phyloP scores from a whole-genome alignment of 2,113 vertebrate genomes.

The Perca fluviatilis region DNA sequence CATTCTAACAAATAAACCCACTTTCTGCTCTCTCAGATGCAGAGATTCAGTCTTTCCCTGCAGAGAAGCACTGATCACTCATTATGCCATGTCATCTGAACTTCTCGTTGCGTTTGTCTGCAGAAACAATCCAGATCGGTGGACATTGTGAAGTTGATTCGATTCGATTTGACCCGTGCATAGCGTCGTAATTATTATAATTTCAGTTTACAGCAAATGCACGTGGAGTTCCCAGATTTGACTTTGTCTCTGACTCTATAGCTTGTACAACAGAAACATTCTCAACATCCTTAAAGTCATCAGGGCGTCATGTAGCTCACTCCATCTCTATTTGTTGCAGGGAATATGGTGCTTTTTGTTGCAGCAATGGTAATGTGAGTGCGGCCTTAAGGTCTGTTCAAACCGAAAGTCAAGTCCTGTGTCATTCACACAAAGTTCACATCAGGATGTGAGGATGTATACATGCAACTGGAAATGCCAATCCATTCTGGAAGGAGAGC shows the following conservation, averaged over 20 bases:
- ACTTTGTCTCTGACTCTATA: neutral
- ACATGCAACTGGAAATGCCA: neutral
- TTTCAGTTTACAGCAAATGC: neutral
- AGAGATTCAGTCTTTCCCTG: neutral
- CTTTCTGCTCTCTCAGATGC: constrained; percentile 8
- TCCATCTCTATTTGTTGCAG: neutral
- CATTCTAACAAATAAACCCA: constrained; percentile 15
- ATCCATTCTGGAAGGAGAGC: neutral
- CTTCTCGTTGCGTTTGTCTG: too few species aligned
- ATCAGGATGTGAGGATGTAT: constrained; percentile 49
- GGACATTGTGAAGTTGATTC: neutral
- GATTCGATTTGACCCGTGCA: neutral
- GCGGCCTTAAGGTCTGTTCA: neutral
- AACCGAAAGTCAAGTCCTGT: neutral
- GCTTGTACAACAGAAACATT: neutral
- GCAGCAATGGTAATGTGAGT: neutral
- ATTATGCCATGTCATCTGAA: too few species aligned
- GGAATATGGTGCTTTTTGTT: neutral
- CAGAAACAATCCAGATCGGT: neutral
- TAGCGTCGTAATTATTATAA: neutral
- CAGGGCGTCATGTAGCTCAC: too few species aligned
- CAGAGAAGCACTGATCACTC: too few species aligned
- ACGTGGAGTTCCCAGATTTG: neutral
- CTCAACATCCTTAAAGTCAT: neutral
- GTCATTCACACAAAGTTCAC: constrained; percentile 57